Percentiles rank a stretch among this genome's conserved stretches.
Evolutionary conservation across 2,113 vertebrate species (phyloP).

Genomic region (Sphyrna mokarran): DNA sequence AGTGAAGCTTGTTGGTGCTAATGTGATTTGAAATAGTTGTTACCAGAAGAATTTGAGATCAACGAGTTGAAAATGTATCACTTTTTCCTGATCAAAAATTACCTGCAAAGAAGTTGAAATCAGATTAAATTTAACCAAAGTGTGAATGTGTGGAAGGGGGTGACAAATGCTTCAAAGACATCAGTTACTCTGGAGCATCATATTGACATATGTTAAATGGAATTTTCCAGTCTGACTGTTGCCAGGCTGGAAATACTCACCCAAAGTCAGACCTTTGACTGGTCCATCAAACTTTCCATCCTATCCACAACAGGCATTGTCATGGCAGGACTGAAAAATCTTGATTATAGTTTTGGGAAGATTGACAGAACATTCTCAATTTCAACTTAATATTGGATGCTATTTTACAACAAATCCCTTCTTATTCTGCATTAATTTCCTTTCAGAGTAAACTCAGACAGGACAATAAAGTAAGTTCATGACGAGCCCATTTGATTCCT

Average conservation of each 20-base stretch:
- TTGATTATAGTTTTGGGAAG: background rate
- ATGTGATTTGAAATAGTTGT: background rate
- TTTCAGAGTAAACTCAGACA: background rate
- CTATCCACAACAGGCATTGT: no score
- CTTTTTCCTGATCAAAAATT: background rate
- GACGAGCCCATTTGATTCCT: background rate
- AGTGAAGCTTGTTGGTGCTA: background rate
- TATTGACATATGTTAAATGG: background rate
- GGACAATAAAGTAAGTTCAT: background rate
- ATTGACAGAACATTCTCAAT: background rate
- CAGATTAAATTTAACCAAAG: background rate
- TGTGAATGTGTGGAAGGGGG: background rate
- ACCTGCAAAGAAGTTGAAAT: background rate
- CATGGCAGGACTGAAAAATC: no score
- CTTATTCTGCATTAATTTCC: background rate
- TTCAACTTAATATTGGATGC: background rate
- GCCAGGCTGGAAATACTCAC: no score
- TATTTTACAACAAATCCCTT: background rate
- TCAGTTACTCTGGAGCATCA: background rate
- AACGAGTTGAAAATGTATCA: background rate
- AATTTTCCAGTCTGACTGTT: no score
- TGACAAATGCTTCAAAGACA: background rate
- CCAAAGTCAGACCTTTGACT: no score
- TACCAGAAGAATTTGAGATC: background rate
- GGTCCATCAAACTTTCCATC: no score